Percentiles rank a stretch among this genome's conserved stretches.
phyloP scores from a whole-genome alignment of 2,113 vertebrate genomes.

The Tylochromis polylepis region DNA sequence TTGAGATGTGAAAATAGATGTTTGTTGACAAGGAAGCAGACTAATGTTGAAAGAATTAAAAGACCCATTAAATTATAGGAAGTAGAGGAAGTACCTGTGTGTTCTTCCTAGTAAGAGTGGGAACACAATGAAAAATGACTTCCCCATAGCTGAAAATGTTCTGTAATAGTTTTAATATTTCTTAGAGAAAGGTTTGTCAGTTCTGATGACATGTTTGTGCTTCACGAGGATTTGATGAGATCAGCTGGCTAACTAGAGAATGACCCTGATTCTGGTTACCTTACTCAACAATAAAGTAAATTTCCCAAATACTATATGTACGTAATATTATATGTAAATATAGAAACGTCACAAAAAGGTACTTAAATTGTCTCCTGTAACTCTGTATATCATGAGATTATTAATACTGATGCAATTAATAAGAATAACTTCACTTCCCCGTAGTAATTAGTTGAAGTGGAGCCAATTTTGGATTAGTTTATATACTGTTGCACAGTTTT shows the following conservation, averaged over 20 bases:
- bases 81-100: too few species aligned
- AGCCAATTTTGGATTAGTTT: background rate
- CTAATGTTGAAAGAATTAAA: background rate
- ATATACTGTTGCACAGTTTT: accelerated
- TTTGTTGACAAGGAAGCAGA: accelerated
- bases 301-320: background rate
- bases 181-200: background rate
- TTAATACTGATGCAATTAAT: background rate
- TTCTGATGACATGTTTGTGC: background rate
- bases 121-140: background rate
- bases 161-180: background rate
- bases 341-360: accelerated
- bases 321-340: accelerated
- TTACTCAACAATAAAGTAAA: accelerated
- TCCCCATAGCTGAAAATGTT: background rate
- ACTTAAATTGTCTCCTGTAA: accelerated
- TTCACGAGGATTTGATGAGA: background rate
- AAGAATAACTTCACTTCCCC: background rate
- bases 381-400: background rate
- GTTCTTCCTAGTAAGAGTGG: background rate
- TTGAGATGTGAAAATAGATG: background rate
- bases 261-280: too few species aligned
- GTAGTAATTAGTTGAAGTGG: background rate
- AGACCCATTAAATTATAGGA: background rate
- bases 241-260: background rate